Base-by-base conservation (phyloP, 2,113 vertebrate genomes). In the Pleuronectes platessa region DNA sequence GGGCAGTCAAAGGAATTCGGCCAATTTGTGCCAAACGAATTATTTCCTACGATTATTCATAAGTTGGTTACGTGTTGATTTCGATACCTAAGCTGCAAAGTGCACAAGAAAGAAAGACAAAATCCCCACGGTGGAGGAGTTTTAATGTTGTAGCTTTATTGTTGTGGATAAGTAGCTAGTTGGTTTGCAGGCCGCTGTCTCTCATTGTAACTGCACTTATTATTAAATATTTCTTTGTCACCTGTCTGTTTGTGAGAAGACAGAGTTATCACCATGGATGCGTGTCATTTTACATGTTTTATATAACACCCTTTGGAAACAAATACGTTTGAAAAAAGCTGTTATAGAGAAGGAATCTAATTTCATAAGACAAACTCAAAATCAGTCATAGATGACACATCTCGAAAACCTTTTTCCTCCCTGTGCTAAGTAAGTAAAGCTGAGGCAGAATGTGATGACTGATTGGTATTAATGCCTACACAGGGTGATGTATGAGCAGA, bases 381-480 rank as follows among this genome's bases (percentile, higher is more conserved):
- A 31, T 31, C 5, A 31, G 31, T 31, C 31, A 31, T 7, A 31
- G 51, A 20, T 53, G 20, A n/a, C 0, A 5, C 45, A 49, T 15
- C 17, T 18, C 0, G 8, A 53, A 47, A n/a, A n/a, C 51, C 5
- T 17, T 53, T 53, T 53, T 10, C 20, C 51, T 53, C 18, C 15
- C 45, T 18, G 45, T 15, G 45, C 18, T 49, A 49, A 53, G n/a
- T 61, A 12, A 40, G 20, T 14, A 17, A 23, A n/a, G 37, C 23
- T 59, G 42, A 79, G 37, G 12, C 63, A 68, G 64, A 31, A 3
- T 55, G 68, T 58, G 68, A 68, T 54, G 71, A 80, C 12, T 73
- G 70, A 71, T 61, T 56, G 13, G n/a, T 63, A 70, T 77, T 35
- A 51, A 54, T 56, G 63, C 53, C 13, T 53, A 21, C 31, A 67